Percentiles rank a stretch among this genome's conserved stretches.
phyloP scores from a whole-genome alignment of 2,113 vertebrate genomes.

The Trachemys scripta region DNA sequence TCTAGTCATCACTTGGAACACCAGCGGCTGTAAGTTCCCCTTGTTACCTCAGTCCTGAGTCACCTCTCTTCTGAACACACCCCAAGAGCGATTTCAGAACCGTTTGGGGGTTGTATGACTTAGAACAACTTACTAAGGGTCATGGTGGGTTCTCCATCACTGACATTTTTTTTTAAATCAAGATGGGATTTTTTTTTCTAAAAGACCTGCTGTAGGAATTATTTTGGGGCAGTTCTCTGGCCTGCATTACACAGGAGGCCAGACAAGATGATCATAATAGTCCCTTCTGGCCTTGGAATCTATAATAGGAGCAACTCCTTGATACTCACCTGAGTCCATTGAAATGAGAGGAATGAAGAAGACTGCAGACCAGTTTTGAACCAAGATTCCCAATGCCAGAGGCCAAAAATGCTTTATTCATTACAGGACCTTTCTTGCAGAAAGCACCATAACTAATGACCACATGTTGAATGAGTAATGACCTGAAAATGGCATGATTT shows the following conservation, averaged over 20 bases:
- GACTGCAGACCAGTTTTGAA: not conserved
- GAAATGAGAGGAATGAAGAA: constrained; percentile 53
- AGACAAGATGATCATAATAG: not conserved
- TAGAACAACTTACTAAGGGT: not conserved
- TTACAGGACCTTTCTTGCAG: not conserved
- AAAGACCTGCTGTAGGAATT: not conserved
- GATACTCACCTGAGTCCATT: not conserved
- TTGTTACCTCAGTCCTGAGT: not conserved
- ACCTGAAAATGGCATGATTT: constrained; percentile 62
- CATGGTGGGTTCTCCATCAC: not conserved
- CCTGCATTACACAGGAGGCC: not conserved
- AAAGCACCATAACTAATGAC: constrained; percentile 32
- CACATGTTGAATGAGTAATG: constrained; percentile 50
- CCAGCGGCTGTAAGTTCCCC: not conserved
- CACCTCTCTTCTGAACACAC: not conserved
- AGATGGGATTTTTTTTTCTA: not conserved
- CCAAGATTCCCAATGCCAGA: constrained; percentile 5
- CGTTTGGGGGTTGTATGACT: not conserved
- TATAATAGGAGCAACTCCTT: not conserved
- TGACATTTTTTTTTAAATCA: not conserved
- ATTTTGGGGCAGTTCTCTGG: not conserved
- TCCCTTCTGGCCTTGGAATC: not conserved
- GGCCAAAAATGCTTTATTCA: constrained; percentile 42
- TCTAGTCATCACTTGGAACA: not conserved
- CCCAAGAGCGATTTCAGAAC: not conserved